phyloP scores from a whole-genome alignment of 2,888 invertebrate species.

The Drosophila koepferae region DNA sequence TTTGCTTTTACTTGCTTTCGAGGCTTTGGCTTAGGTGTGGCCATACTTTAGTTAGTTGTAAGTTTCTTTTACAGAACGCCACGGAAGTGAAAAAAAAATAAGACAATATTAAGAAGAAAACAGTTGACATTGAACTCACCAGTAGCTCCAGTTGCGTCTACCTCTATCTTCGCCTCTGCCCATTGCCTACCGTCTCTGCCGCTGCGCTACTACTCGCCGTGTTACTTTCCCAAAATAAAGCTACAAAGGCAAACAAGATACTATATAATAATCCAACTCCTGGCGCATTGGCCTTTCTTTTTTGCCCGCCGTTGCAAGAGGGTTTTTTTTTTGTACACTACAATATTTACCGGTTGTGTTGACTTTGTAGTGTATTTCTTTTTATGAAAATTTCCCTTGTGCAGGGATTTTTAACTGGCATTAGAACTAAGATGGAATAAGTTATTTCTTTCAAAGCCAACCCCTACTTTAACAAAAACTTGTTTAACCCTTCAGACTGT shows the following conservation, averaged over 20 bases:
- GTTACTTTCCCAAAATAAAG: slow-evolving; percentile 67
- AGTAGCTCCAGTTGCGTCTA: slow-evolving; percentile 45
- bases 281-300: slow-evolving; percentile 69
- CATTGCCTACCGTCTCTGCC: slow-evolving; percentile 5
- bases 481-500: slow-evolving; percentile 35
- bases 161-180: slow-evolving; percentile 7
- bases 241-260: neutral
- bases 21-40: slow-evolving; percentile 70
- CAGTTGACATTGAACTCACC: slow-evolving; percentile 73
- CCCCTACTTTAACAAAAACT: slow-evolving; percentile 27
- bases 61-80: slow-evolving; percentile 62
- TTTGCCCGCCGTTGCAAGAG: slow-evolving; percentile 51
- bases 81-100: slow-evolving; percentile 58
- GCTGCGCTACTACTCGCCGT: slow-evolving; percentile 24
- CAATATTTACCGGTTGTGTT: slow-evolving; percentile 7
- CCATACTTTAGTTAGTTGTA: slow-evolving; percentile 64
- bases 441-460: slow-evolving; percentile 36
- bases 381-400: neutral
- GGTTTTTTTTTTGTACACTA: slow-evolving; percentile 56
- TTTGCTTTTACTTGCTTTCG: slow-evolving; percentile 58
- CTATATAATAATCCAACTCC: slow-evolving; percentile 42
- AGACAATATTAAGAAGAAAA: slow-evolving; percentile 1
- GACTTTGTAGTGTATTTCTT: neutral
- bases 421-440: slow-evolving; percentile 22
- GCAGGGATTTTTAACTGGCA: slow-evolving; percentile 3